Evolutionary conservation across 2,888 invertebrate genomes (phyloP), one percentile per base, ranked within the genome.

Genomic region (Drepana falcataria): DNA sequence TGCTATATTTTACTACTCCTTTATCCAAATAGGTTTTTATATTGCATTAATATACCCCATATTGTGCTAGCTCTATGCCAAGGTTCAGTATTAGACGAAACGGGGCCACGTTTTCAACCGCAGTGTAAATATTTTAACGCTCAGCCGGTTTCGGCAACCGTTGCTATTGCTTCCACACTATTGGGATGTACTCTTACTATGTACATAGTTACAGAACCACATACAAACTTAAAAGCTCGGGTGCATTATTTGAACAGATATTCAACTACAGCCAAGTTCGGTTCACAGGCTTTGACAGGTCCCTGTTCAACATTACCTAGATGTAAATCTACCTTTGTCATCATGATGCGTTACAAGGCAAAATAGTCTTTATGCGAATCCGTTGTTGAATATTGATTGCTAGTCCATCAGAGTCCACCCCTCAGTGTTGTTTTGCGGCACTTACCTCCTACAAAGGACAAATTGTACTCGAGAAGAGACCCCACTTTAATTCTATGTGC

Each of bases 91-190:
- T 59, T 66, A 61, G 65, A 63, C 66, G 64, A 66, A 65, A 62
- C 70, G 61, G 64, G 74, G 72, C 68, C 71, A 68, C 69, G 75
- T 75, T 81, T 79, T 75, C 75, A 69, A 78, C 83, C 79, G 77
- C 80, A 76, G 58, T 77, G 78, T 85, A 84, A 87, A 87, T 86
- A 84, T 85, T 86, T 83, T 80, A 85, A 79, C 77, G 73, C 61
- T 67, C 61, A 60, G 71, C 67, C 73, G 72, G 77, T 76, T 77
- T 71, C 70, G 69, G 69, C 68, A 65, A 64, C 67, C 57, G 60
- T 62, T 55, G 57, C 55, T 57, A 59, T 48, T 21, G 21, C 21
- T 21, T 21, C 21, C 21, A 21, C 21, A 21, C 21, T 21, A 77
- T 79, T 68, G 72, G 70, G 66, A 71, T 68, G 70, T 65, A 76